Conservation (phyloP, 1,140 invertebrate species). For the Geopemphigus sp. region DNA sequence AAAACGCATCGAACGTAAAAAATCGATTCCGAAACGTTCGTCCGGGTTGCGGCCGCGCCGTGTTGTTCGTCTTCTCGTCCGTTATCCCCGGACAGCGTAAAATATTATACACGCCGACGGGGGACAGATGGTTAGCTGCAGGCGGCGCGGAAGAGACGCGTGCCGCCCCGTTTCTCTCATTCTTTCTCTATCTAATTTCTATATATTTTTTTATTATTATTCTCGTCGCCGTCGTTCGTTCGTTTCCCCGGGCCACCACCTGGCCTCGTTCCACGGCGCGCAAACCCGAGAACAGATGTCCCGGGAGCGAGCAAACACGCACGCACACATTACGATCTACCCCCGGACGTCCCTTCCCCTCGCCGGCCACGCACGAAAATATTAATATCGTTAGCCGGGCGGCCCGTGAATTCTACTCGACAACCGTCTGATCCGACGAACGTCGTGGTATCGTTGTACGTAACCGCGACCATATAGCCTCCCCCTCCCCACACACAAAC, state of each 20-base stretch:
- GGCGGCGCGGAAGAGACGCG: slow-evolving; percentile 35
- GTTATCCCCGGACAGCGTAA: slow-evolving; percentile 24
- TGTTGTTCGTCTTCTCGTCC: not conserved
- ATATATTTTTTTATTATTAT: not conserved
- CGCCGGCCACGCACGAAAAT: too few relatives aligned
- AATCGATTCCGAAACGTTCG: too few relatives aligned
- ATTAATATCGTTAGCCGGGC: too few relatives aligned
- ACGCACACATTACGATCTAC: not conserved
- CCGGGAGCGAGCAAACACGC: not conserved
- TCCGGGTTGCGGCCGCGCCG: not conserved
- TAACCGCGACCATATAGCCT: too few relatives aligned
- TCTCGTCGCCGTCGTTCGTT: not conserved
- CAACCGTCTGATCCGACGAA: too few relatives aligned
- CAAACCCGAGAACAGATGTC: slow-evolving; percentile 44
- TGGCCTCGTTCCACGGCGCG: slow-evolving; percentile 2
- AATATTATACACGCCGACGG: not conserved
- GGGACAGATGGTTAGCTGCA: slow-evolving; percentile 42
- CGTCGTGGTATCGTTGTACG: too few relatives aligned
- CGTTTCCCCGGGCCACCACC: not conserved
- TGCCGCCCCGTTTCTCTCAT: slow-evolving; percentile 26
- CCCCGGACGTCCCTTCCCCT: not conserved
- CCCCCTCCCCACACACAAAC: too few relatives aligned
- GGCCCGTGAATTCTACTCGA: too few relatives aligned
- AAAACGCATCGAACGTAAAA: too few relatives aligned
- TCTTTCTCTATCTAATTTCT: not conserved